A percentile compares a stretch with the other conserved stretches of the same genome.
Evolutionary conservation across 2,113 vertebrate species (phyloP).

Genomic region (Xiphophorus couchianus): DNA sequence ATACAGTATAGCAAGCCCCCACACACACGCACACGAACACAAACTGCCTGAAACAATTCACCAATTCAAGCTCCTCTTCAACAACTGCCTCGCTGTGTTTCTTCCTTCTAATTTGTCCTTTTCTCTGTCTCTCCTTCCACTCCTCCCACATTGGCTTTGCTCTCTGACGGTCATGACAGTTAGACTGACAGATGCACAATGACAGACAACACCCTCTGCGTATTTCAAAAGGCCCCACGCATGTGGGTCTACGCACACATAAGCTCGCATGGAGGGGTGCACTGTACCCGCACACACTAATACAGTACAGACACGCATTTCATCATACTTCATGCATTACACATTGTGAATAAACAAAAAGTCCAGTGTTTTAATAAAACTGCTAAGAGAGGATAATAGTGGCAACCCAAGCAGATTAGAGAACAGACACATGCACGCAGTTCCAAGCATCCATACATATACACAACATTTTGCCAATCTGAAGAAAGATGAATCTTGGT

Average conservation of each 20-base stretch:
- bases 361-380: background rate
- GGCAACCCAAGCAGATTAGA: constrained; percentile 7
- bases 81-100: constrained; percentile 29
- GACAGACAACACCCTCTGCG: constrained; percentile 52
- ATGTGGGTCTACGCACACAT: constrained; percentile 16
- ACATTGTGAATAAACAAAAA: constrained; percentile 17
- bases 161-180: constrained; percentile 49
- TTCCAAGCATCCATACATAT: constrained; percentile 4
- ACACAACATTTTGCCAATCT: constrained; percentile 25
- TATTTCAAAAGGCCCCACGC: constrained; percentile 57
- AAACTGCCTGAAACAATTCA: constrained; percentile 33
- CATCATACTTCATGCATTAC: constrained; percentile 4
- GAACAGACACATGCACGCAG: constrained; percentile 12
- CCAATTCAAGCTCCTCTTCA: constrained; percentile 33
- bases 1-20: background rate
- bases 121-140: constrained; percentile 39
- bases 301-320: background rate
- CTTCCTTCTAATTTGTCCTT: constrained; percentile 32
- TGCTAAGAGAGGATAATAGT: constrained; percentile 9
- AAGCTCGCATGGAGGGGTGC: constrained; percentile 8
- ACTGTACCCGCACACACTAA: background rate
- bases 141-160: constrained; percentile 38
- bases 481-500: constrained; percentile 30
- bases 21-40: background rate
- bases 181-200: constrained; percentile 62